phyloP scores from a whole-genome alignment of 2,888 invertebrate genomes.

The Parelbella ahira region DNA sequence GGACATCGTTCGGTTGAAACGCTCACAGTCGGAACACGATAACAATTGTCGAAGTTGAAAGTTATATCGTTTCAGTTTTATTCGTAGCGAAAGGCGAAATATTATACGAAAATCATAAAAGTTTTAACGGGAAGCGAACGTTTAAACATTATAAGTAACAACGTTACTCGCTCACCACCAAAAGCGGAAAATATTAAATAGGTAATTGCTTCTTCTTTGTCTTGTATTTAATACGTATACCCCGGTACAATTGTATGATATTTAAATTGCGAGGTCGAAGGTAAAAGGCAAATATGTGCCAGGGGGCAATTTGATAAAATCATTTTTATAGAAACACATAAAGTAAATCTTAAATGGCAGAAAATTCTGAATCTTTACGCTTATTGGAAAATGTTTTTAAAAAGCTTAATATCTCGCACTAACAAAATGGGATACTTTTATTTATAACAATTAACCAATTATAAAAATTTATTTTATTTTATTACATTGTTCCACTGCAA shows the following conservation, averaged over 20 bases:
- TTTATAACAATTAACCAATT: too few species aligned
- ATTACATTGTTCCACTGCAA: too few species aligned
- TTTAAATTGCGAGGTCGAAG: conserved; percentile 8
- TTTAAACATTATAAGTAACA: background rate
- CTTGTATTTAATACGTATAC: too few species aligned
- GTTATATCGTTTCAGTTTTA: conserved; percentile 7
- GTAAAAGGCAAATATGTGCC: conserved; percentile 3
- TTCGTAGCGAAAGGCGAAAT: background rate
- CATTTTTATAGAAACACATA: too few species aligned
- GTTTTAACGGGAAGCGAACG: background rate
- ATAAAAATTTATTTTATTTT: too few species aligned
- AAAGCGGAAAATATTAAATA: conserved; percentile 4
- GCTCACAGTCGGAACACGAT: conserved; percentile 6
- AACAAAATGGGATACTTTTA: too few species aligned
- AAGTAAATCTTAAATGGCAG: too few species aligned
- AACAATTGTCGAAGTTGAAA: conserved; percentile 10
- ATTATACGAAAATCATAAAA: conserved; percentile 9
- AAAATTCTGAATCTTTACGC: too few species aligned
- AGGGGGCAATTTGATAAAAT: too few species aligned
- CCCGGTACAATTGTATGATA: too few species aligned
- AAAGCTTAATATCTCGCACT: too few species aligned
- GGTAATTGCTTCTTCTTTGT: conserved; percentile 1
- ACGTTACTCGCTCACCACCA: background rate
- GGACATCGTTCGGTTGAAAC: conserved; percentile 6
- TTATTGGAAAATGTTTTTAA: too few species aligned